Evolutionary conservation across 2,888 invertebrate species (phyloP).

Genomic region (Hypselothyrea guttata): DNA sequence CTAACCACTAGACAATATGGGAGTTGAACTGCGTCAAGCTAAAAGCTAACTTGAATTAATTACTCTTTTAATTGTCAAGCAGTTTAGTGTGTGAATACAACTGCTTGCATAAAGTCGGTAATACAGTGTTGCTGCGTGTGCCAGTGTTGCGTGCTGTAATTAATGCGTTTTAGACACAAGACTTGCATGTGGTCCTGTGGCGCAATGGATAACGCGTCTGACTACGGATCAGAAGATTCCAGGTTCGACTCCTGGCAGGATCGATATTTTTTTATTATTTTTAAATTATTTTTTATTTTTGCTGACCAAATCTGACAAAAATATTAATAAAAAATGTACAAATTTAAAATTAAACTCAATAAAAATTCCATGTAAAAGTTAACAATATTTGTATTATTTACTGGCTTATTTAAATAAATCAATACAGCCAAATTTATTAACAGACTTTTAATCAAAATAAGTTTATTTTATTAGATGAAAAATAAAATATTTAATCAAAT

Average conservation of each 20-base stretch:
- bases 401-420: too few relatives aligned
- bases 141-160: not conserved
- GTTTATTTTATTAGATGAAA: too few relatives aligned
- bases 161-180: not conserved
- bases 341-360: too few relatives aligned
- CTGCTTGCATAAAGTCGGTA: too few relatives aligned
- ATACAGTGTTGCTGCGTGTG: too few relatives aligned
- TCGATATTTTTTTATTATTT: slow-evolving; percentile 50
- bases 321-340: too few relatives aligned
- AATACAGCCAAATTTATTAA: too few relatives aligned
- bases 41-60: not conserved
- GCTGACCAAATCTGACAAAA: not conserved
- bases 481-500: too few relatives aligned
- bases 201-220: slow-evolving; percentile 82
- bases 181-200: slow-evolving; percentile 73
- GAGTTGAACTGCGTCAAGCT: slow-evolving; percentile 31
- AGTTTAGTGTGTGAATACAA: not conserved
- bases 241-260: slow-evolving; percentile 82
- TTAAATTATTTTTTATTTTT: not conserved
- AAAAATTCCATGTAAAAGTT: too few relatives aligned
- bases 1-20: slow-evolving; percentile 82
- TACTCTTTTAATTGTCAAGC: not conserved
- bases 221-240: slow-evolving; percentile 82
- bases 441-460: too few relatives aligned
- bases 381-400: too few relatives aligned